Evolutionary conservation across 2,888 invertebrate species (phyloP), one percentile per base, ranked within the genome.

Genomic region (Pristionchus fissidentatus): DNA sequence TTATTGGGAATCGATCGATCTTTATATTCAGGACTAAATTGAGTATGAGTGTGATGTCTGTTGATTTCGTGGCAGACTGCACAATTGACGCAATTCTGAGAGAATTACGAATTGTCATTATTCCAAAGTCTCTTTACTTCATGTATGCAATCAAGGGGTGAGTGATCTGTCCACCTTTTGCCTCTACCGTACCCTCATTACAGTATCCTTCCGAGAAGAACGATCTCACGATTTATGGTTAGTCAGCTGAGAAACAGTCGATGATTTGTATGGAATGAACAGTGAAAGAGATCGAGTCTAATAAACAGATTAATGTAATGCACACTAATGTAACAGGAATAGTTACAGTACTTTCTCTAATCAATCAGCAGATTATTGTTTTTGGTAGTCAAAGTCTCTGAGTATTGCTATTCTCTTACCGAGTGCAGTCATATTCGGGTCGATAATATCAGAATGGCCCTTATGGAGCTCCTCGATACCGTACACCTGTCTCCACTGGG

Each of bases 401-500:
- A 83, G 19, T 29, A 52, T 22, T 8, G 73, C 55, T 0, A 83
- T 73, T 22, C 70, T 29, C 52, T 83, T 83, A 29, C 83, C 83
- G 1, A 57, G 26, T 1, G 83, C 70, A 13, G 60, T 29, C 26
- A 35, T 29, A 7, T 52, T 8, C 3, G 49, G 83, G 32, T 46
- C 38, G 15, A 83, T 52, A 32, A 83, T 43, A 26, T 83, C 83
- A 13, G n/a, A n/a, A 32, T 83, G 83, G 19, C 70, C 41, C 55
- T 83, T 49, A 46, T 70, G 66, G 13, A 87, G 22, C n/a, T 87
- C 82, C 7, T 85, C 87, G 26, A 88, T 43, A 4, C 52, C 13
- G 66, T 87, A 87, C 13, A 84, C 85, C 57, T 85, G 85, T 35
- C 75, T 75, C 32, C 86, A 84, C 22, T 85, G 19, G 57, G 88